A percentile compares a stretch with the other conserved stretches of the same genome.
phyloP scores from a whole-genome alignment of 2,888 invertebrate species.

The Troides helena region DNA sequence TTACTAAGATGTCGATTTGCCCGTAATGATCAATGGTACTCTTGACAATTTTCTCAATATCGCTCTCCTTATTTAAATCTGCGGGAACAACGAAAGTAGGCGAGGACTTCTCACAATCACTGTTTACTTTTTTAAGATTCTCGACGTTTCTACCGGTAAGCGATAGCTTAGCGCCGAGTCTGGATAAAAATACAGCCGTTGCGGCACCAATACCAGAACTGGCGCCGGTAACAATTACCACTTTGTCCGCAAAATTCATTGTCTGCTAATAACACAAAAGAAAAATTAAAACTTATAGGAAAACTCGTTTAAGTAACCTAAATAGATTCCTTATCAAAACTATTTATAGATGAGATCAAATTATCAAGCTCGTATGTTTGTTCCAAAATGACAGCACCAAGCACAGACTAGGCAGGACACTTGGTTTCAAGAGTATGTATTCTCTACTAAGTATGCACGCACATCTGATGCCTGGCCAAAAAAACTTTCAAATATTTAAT shows the following conservation, averaged over 20 bases:
- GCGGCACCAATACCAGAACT: conserved; percentile 93
- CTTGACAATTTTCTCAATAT: conserved; percentile 85
- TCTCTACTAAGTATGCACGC: too few relatives aligned
- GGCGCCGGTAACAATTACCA: conserved; percentile 88
- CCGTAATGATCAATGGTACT: conserved; percentile 87
- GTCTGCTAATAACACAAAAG: conserved; percentile 28
- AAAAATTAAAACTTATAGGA: background rate
- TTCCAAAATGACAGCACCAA: conserved; percentile 6
- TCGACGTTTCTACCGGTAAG: conserved; percentile 84
- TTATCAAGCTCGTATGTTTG: conserved; percentile 10
- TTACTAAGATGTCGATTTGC: conserved; percentile 90
- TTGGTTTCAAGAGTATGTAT: too few relatives aligned
- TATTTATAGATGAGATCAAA: conserved; percentile 12
- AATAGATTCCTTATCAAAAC: conserved; percentile 20
- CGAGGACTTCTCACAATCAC: conserved; percentile 60
- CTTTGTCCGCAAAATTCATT: conserved; percentile 85
- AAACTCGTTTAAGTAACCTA: background rate
- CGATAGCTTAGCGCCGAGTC: conserved; percentile 87
- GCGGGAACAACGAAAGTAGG: conserved; percentile 82
- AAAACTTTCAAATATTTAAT: too few relatives aligned
- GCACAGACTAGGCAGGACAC: background rate
- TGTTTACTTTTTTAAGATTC: conserved; percentile 77
- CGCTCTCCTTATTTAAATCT: conserved; percentile 87
- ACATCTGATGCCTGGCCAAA: too few relatives aligned
- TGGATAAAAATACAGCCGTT: conserved; percentile 87